Evolutionary conservation across 2,888 invertebrate species (phyloP), one percentile per base, ranked within the genome.

Genomic region (Acanthosepion lycidas): DNA sequence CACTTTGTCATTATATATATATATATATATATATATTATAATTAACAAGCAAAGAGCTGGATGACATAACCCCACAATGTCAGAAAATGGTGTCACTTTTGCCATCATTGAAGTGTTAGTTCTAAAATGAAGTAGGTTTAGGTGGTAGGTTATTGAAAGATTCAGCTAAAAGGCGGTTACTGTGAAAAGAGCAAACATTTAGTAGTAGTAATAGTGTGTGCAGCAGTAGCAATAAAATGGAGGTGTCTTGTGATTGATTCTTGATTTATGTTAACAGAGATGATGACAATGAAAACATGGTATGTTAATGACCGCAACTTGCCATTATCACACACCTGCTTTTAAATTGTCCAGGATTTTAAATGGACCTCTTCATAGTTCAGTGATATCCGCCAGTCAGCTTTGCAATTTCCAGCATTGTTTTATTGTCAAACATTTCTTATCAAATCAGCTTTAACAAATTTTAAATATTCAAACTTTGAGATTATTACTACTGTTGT

Each of bases 281-380:
- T 93, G 93, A 93, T 93, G 49, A 93, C 93, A 51, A 20, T 92
- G 92, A 92, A 92, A 48, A 92, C 49, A 42, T 42, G 42, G 42
- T 42, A 42, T 42, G 42, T 42, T 42, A 42, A 42, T 42, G 42
- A 42, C 42, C 42, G 42, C 42, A 42, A 42, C 42, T 42, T 42
- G 42, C 42, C 42, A 42, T 42, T 42, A 42, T 42, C 42, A 42
- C 42, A 42, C 42, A 42, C 42, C 42, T 42, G 42, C 42, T 42
- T 42, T 42, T 42, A 3, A 42, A 42, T 42, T 42, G 42, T 42
- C 42, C 42, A 42, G 42, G 42, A 42, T 42, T 42, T 42, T 42
- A 42, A 42, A 3, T 42, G 42, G 42, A 42, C 42, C 42, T 42
- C 42, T 42, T 42, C 42, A 42, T 42, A 42, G 42, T 42, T 42